Base-by-base conservation (phyloP, 2,797 vertebrate genomes). In the Schizothorax lantsangensis region DNA sequence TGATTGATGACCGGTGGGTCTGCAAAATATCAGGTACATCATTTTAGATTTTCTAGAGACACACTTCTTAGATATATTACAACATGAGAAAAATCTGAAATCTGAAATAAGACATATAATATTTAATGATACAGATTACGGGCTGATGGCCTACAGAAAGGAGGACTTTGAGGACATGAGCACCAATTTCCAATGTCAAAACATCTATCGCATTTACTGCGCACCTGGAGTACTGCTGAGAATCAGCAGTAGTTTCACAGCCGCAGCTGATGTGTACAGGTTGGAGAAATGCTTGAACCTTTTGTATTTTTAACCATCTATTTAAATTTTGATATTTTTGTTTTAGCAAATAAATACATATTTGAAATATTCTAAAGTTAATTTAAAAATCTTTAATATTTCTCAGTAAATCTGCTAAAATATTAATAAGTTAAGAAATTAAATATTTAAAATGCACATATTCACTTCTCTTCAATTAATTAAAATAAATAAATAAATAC, bases 11-110 rank as follows among this genome's bases (percentile, higher is more conserved):
- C 84, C 92, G 94, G 84, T 96, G 95, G 94, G 95, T 95, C 74
- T 97, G 95, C 91, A 96, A 96, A 91, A 95, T 96, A 84, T 94
- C 95, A 94, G 95, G 95, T 96, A 68, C 73, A 64, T 86, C 73
- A 86, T 45, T 11, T 47, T 79, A 15, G 33, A 40, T 40, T 43
- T 75, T 52, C 45, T 36, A 33, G 30, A 26, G 57, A 3, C 11
- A 17, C 17, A 9, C 38, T 72, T 45, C 12, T 74, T 40, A n/a
- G 3, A 23, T 12, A 9, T 21, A 72, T 79, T 78, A 2, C 12
- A 62, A 73, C 14, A 6, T 11, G 30, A 57, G 9, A 38, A 79
- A 23, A 30, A 30, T 36, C 12, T 5, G 15, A 52, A 14, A 52
- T 43, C n/a, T 82, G 33, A 79, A 84, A n/a, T n/a, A 17, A 26